These are phyloP conservation scores for Carduelis carduelis DNA, from an alignment of 2,797 vertebrate species.

Conservation along the genomic window DNA sequence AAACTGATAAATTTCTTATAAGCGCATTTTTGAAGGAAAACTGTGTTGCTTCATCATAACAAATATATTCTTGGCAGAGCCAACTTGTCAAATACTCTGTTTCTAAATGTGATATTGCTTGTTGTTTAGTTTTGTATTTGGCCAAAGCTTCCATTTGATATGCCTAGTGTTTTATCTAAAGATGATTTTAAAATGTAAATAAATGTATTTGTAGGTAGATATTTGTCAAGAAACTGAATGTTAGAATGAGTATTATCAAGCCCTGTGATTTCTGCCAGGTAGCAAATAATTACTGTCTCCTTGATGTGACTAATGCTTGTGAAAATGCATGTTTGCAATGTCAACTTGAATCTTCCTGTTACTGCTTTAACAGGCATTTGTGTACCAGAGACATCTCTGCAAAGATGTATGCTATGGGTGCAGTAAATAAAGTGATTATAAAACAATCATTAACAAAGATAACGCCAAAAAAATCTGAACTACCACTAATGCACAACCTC, in stretches of 20 bases:
- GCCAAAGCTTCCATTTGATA: not conserved
- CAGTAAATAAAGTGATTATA: not conserved
- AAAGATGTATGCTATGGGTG: not conserved
- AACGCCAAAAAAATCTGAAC: not conserved
- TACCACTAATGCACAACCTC: not conserved
- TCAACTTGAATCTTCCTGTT: not conserved
- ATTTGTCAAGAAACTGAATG: not conserved
- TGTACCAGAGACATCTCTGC: not conserved
- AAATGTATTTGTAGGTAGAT: not conserved
- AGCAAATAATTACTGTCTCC: not conserved
- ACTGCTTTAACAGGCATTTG: not conserved
- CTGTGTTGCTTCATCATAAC: not conserved
- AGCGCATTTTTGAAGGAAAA: not conserved
- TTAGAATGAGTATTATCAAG: not conserved
- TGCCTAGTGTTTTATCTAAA: not conserved
- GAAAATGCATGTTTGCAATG: not conserved
- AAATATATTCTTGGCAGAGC: not conserved
- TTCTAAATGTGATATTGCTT: not conserved
- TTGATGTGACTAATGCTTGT: not conserved
- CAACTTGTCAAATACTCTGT: not conserved
- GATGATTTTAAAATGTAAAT: not conserved
- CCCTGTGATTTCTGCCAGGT: not conserved
- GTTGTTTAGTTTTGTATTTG: not conserved
- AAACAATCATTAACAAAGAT: not conserved
- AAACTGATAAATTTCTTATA: not conserved